Percentiles rank a stretch among this genome's conserved stretches.
phyloP scores from a whole-genome alignment of 2,888 invertebrate genomes.

The Molorchus minor region DNA sequence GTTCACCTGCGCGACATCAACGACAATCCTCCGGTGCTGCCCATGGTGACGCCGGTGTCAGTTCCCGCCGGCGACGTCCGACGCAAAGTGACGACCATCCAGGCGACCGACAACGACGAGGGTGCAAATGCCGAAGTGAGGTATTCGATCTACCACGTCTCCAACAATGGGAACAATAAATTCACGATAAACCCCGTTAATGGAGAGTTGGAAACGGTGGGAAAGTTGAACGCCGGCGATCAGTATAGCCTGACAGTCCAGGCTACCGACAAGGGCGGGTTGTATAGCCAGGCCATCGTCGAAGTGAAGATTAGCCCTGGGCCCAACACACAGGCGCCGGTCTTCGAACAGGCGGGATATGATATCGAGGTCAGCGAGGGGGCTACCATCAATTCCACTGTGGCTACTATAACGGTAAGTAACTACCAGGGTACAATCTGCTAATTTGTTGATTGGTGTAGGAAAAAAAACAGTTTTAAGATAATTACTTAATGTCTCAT shows the following conservation, averaged over 20 bases:
- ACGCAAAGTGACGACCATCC: conserved; percentile 62
- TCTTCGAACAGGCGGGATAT: conserved; percentile 83
- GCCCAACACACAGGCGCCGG: conserved; percentile 81
- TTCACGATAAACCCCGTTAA: conserved; percentile 83
- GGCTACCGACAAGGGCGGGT: conserved; percentile 81
- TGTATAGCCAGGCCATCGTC: conserved; percentile 85
- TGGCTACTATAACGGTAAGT: conserved; percentile 77
- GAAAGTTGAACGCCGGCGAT: conserved; percentile 84
- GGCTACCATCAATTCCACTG: conserved; percentile 86
- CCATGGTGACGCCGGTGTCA: conserved; percentile 81
- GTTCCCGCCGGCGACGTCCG: conserved; percentile 68
- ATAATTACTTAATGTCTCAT: background rate
- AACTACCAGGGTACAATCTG: too few relatives aligned
- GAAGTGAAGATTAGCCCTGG: conserved; percentile 87
- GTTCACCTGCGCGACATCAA: conserved; percentile 84
- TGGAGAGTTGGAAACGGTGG: conserved; percentile 79
- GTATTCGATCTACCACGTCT: conserved; percentile 89
- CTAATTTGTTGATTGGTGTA: background rate
- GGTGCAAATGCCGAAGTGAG: conserved; percentile 84
- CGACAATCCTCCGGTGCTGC: conserved; percentile 85
- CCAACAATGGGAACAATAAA: conserved; percentile 88
- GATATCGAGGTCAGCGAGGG: conserved; percentile 91
- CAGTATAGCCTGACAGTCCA: conserved; percentile 89
- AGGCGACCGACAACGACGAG: conserved; percentile 86
- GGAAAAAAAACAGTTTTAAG: background rate